A percentile compares a stretch with the other conserved stretches of the same genome.
These are phyloP conservation scores for Teinopalpus imperialis DNA, from an alignment of 2,888 invertebrate genomes.

Conservation along the genomic window DNA sequence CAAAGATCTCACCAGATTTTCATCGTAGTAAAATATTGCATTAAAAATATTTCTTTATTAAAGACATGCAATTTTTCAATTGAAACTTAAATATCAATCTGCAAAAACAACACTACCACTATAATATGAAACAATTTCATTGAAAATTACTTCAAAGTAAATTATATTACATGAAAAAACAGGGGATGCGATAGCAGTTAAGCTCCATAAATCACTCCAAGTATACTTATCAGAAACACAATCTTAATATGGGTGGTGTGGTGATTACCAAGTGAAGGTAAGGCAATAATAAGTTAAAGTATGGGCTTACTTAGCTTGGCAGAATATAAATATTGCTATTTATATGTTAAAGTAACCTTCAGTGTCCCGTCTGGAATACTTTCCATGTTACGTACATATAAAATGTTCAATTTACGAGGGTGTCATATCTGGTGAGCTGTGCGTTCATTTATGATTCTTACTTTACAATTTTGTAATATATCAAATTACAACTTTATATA, in stretches of 20 bases:
- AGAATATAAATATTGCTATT: conserved; percentile 3
- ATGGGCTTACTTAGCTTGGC: neutral
- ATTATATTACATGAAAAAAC: conserved; percentile 5
- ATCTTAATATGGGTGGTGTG: conserved; percentile 13
- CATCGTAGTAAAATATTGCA: too few species aligned
- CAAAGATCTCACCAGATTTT: too few species aligned
- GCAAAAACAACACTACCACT: neutral
- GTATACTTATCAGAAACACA: conserved; percentile 9
- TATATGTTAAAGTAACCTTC: too few species aligned
- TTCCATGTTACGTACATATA: too few species aligned
- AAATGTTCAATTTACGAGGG: too few species aligned
- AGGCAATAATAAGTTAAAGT: neutral
- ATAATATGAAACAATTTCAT: conserved; percentile 2
- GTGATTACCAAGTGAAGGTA: neutral
- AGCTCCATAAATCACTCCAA: conserved; percentile 17
- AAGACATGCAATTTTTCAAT: too few species aligned
- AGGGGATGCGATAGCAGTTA: conserved; percentile 3
- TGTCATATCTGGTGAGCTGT: too few species aligned
- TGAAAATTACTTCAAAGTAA: conserved; percentile 1
- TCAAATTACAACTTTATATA: too few species aligned
- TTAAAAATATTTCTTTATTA: too few species aligned
- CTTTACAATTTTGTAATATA: too few species aligned
- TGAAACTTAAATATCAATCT: neutral
- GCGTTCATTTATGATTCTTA: too few species aligned
- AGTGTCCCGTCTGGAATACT: too few species aligned